phyloP scores from a whole-genome alignment of 2,888 invertebrate species.

The Euplagia quadripunctaria region DNA sequence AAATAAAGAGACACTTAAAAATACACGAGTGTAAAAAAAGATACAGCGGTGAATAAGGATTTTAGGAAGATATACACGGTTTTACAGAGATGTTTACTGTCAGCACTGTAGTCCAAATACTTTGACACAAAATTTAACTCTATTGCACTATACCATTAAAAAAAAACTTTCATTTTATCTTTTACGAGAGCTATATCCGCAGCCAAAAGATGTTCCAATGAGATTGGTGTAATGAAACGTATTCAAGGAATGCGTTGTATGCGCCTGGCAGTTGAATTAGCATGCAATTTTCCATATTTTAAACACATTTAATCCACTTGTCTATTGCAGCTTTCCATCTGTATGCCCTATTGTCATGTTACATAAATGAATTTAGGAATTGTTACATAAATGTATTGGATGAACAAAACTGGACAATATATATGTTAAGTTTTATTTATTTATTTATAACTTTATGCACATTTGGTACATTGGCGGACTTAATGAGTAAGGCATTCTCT shows the following conservation, averaged over 20 bases:
- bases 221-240: constrained; percentile 68
- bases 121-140: background rate
- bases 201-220: constrained; percentile 63
- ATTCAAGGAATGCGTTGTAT: constrained; percentile 57
- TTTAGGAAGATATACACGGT: background rate
- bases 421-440: too few relatives aligned
- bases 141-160: background rate
- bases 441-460: too few relatives aligned
- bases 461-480: too few relatives aligned
- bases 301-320: constrained; percentile 66
- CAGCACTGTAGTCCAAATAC: background rate
- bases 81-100: background rate
- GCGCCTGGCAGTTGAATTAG: constrained; percentile 74
- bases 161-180: constrained; percentile 41
- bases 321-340: constrained; percentile 32
- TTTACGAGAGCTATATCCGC: constrained; percentile 41
- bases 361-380: background rate
- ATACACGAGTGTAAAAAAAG: background rate
- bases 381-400: too few relatives aligned
- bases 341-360: background rate
- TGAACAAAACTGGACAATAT: too few relatives aligned
- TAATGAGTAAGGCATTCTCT: too few relatives aligned
- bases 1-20: background rate
- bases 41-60: background rate
- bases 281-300: constrained; percentile 79